These are phyloP conservation scores for Caenorhabditis drosophilae DNA, from an alignment of 2,888 invertebrate genomes.

Conservation along the genomic window DNA sequence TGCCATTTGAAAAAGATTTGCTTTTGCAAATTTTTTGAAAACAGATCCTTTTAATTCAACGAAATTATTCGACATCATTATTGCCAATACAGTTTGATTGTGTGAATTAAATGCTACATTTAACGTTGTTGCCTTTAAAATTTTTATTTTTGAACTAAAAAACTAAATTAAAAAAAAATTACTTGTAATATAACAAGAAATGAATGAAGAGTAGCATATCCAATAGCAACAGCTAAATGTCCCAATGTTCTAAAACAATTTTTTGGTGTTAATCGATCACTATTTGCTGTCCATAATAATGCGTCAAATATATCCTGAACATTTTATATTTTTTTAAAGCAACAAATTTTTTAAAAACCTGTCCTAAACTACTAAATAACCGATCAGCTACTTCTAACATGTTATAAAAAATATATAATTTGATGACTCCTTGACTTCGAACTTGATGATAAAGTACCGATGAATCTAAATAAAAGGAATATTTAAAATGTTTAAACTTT, in stretches of 20 bases:
- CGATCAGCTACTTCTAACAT: conserved; percentile 95
- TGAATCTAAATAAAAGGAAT: conserved; percentile 23
- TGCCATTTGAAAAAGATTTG: conserved; percentile 90
- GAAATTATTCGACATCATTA: conserved; percentile 99
- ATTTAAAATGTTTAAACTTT: not conserved
- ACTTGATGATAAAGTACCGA: conserved; percentile 59
- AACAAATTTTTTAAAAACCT: no score
- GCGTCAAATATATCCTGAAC: conserved; percentile 93
- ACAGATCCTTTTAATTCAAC: conserved; percentile 97
- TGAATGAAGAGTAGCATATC: conserved; percentile 79
- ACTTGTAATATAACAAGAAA: conserved; percentile 79
- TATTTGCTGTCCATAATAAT: conserved; percentile 94
- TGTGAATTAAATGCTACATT: conserved; percentile 99
- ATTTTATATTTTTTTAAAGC: no score
- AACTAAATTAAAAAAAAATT: conserved; percentile 1
- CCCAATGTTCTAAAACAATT: conserved; percentile 75
- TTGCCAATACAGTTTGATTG: conserved; percentile 94
- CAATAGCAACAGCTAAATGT: conserved; percentile 87
- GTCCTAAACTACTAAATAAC: conserved; percentile 85
- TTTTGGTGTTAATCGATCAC: conserved; percentile 77
- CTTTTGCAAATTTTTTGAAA: conserved; percentile 98
- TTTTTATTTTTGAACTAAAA: not conserved
- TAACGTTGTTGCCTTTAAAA: conserved; percentile 92
- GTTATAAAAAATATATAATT: conserved; percentile 98
- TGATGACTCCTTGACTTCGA: conserved; percentile 92